These are phyloP conservation scores for Actinopyga echinites DNA, from an alignment of 53 echinoderm and acorn worm species.

Conservation along the genomic window DNA sequence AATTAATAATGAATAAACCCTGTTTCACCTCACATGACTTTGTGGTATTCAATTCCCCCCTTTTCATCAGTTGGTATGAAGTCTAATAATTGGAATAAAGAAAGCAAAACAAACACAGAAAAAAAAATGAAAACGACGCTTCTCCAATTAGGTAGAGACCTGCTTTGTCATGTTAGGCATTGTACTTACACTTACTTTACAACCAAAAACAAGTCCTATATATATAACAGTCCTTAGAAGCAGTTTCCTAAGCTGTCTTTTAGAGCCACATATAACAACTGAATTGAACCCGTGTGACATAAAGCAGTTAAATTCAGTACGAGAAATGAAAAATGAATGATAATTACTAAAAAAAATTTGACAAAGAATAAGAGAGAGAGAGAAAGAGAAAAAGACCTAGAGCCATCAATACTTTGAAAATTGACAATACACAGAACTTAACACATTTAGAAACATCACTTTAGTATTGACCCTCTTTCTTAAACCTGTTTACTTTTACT, in stretches of 20 bases:
- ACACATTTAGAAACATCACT: neutral
- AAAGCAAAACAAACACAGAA: too few relatives aligned
- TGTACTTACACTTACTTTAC: slow-evolving; percentile 40
- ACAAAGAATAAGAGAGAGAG: too few relatives aligned
- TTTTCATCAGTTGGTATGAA: too few relatives aligned
- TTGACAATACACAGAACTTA: slow-evolving; percentile 28
- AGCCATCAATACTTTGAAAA: neutral
- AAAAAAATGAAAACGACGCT: neutral
- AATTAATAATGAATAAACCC: too few relatives aligned
- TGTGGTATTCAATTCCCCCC: too few relatives aligned
- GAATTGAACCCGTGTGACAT: slow-evolving; percentile 33
- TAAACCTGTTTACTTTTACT: too few relatives aligned
- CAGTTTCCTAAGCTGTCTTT: slow-evolving; percentile 5
- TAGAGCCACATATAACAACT: slow-evolving; percentile 33
- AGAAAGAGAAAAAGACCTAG: too few relatives aligned
- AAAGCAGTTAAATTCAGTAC: slow-evolving; percentile 11
- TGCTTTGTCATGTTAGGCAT: slow-evolving; percentile 34
- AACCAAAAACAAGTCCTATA: slow-evolving; percentile 31
- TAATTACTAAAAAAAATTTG: neutral
- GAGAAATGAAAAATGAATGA: neutral
- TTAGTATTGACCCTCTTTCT: too few relatives aligned
- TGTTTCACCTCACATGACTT: too few relatives aligned
- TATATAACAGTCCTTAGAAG: slow-evolving; percentile 38
- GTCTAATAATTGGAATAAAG: too few relatives aligned
- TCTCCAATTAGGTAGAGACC: neutral